Base-by-base conservation (phyloP, 2,797 vertebrate species). In the Parauchenoglanis punctatus region DNA sequence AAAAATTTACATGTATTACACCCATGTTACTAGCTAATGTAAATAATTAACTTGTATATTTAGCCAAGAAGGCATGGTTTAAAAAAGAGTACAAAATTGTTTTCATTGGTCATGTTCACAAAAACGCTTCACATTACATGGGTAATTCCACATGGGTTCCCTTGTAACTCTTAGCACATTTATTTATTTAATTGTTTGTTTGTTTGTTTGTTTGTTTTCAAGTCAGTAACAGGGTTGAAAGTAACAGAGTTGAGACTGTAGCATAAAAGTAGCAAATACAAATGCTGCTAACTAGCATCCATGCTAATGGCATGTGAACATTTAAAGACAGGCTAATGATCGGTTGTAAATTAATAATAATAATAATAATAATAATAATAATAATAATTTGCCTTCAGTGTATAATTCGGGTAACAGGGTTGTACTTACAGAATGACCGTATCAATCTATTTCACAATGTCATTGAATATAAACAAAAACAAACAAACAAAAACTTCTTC, bases 61-160 rank as follows among this genome's bases (percentile, higher is more conserved):
- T n/a, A 54, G 28, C 28, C 28, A 59, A 18, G 84, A 73, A 67
- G 59, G 46, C 70, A 13, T 17, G 8, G 25, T 75, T 59, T 77
- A 85, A 84, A n/a, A 67, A 65, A 54, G 23, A 82, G 31, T 3
- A 58, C 49, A 82, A 85, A 87, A 77, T 77, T 25, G 25, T 72
- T 73, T 87, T 70, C 10, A 68, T 70, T 65, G 40, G 25, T 84
- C 18, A 73, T 44, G 49, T 56, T 80, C 35, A 58, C 17, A 31
- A 23, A 75, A 85, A 87, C 83, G 65, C 20, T 58, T 61, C 67
- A 88, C 28, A 72, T 61, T 44, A 44, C 44, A 46, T 46, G 6
- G 7, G 17, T 44, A 52, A 10, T 54, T 77, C 15, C 13, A 54
- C 13, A 77, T 77, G n/a, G 75, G 1, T n/a, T 6, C 15, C 46